Conservation (phyloP, 1,140 invertebrate species). For the Popillia japonica region DNA sequence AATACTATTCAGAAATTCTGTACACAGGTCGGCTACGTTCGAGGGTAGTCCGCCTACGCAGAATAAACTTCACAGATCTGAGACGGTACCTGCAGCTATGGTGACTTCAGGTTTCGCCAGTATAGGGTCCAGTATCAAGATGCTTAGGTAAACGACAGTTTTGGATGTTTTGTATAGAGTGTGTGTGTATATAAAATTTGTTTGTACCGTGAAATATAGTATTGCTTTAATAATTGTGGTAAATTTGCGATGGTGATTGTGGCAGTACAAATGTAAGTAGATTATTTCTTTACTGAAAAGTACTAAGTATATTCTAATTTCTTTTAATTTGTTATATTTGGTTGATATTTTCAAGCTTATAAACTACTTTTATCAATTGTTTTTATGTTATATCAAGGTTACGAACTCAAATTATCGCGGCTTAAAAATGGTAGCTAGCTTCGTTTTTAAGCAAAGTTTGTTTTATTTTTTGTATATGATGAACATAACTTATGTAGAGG, state of each 20-base stretch:
- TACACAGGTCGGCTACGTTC: conserved; percentile 66
- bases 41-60: conserved; percentile 63
- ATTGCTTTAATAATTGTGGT: conserved; percentile 28
- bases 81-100: conserved; percentile 79
- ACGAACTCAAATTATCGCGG: too few species aligned
- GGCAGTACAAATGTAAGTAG: neutral
- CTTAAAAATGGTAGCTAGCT: too few species aligned
- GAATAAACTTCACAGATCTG: conserved; percentile 75
- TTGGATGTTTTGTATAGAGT: neutral
- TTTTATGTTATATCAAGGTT: too few species aligned
- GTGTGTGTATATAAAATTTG: conserved; percentile 13
- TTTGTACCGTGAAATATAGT: neutral
- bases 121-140: conserved; percentile 80
- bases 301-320: too few species aligned
- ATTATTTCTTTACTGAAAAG: too few species aligned
- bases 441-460: too few species aligned
- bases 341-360: too few species aligned
- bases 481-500: too few species aligned
- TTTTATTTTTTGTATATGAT: too few species aligned
- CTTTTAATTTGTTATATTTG: too few species aligned
- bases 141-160: conserved; percentile 77
- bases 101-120: conserved; percentile 79
- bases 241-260: neutral
- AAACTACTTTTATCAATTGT: too few species aligned
- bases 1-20: conserved; percentile 54